Percentiles rank a stretch among this genome's conserved stretches.
Evolutionary conservation across 1,140 invertebrate genomes (phyloP).

Genomic region (Eumaeus atala): DNA sequence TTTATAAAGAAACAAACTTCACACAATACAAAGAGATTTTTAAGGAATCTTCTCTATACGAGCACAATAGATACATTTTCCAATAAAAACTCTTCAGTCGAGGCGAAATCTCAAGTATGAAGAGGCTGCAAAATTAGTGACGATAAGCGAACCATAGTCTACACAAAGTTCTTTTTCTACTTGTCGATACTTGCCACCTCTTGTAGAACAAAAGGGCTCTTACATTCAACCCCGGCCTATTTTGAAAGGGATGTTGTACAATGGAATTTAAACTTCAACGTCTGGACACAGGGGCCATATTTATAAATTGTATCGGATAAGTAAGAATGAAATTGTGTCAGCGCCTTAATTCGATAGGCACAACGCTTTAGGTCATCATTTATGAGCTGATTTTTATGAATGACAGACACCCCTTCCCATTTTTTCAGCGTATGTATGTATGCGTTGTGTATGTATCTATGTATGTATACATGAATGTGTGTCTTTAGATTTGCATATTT

Average conservation of each 20-base stretch:
- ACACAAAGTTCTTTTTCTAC: slow-evolving; percentile 27
- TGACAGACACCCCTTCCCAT: too few species aligned
- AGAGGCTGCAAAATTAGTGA: slow-evolving; percentile 17
- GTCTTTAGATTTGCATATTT: too few species aligned
- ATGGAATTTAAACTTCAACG: slow-evolving; percentile 22
- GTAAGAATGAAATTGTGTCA: slow-evolving; percentile 16
- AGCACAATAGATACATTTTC: not conserved
- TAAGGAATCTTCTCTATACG: slow-evolving; percentile 4
- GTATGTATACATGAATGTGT: too few species aligned
- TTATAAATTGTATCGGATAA: not conserved
- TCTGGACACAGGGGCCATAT: not conserved
- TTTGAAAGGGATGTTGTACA: slow-evolving; percentile 13
- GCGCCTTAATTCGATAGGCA: slow-evolving; percentile 18
- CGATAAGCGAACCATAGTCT: slow-evolving; percentile 28
- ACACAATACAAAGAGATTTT: not conserved
- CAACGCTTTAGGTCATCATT: slow-evolving; percentile 10
- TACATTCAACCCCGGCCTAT: slow-evolving; percentile 28
- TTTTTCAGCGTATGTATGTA: too few species aligned
- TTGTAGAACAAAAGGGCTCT: slow-evolving; percentile 21
- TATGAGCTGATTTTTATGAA: not conserved
- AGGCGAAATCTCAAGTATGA: slow-evolving; percentile 18
- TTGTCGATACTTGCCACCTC: slow-evolving; percentile 25
- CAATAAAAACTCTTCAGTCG: slow-evolving; percentile 17
- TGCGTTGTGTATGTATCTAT: too few species aligned
- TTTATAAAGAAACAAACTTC: not conserved